Evolutionary conservation across 1,140 invertebrate genomes (phyloP).

Genomic region (Diachasma alloeum): DNA sequence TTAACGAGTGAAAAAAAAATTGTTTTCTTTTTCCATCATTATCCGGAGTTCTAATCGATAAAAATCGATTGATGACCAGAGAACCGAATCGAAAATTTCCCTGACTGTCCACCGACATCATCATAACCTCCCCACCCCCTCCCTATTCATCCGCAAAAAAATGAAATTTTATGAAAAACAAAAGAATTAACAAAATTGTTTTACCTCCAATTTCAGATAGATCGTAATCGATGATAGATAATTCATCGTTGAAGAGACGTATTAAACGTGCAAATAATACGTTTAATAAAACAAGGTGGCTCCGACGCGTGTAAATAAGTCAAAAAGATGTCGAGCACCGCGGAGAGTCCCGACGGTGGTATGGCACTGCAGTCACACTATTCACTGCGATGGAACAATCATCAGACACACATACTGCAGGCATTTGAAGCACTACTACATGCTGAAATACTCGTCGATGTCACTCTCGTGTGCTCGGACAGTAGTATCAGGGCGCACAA

Average conservation of each 20-base stretch:
- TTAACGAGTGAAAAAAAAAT: background rate
- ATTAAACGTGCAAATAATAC: conserved; percentile 1
- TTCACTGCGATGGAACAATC: conserved; percentile 91
- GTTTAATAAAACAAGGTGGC: conserved; percentile 25
- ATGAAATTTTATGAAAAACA: background rate
- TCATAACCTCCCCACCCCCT: no score
- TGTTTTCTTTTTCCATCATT: background rate
- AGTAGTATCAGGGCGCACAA: conserved; percentile 85
- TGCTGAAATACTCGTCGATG: conserved; percentile 85
- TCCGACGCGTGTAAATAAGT: conserved; percentile 38
- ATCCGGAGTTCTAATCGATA: no score
- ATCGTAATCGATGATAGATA: background rate
- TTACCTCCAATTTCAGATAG: background rate
- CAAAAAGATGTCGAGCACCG: conserved; percentile 58
- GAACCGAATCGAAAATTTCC: no score
- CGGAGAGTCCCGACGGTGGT: conserved; percentile 55
- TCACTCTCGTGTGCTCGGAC: conserved; percentile 87
- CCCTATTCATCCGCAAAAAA: background rate
- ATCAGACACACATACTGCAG: conserved; percentile 84
- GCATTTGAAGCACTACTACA: conserved; percentile 86
- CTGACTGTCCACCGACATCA: no score
- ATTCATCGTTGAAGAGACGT: conserved; percentile 1
- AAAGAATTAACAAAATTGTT: background rate
- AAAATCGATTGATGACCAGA: no score
- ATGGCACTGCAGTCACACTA: conserved; percentile 80